Evolutionary conservation across 2,888 invertebrate species (phyloP).

Genomic region (Dione juno): DNA sequence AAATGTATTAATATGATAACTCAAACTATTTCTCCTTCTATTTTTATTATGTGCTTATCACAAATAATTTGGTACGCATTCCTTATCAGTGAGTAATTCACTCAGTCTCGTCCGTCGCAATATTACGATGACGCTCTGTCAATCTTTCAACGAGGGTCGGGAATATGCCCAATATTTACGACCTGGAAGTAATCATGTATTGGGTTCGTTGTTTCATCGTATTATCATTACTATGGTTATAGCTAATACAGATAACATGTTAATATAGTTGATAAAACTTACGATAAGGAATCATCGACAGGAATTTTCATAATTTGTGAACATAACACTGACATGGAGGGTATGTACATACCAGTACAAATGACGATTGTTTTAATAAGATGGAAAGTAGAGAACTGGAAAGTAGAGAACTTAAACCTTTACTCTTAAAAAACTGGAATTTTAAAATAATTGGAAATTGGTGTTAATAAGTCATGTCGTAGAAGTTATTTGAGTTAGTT

Average conservation of each 20-base stretch:
- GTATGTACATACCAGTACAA: too few species aligned
- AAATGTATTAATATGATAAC: background rate
- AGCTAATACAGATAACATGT: background rate
- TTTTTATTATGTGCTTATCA: background rate
- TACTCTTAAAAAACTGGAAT: too few species aligned
- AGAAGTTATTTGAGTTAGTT: too few species aligned
- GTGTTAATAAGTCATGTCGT: too few species aligned
- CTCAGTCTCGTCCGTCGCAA: constrained; percentile 6
- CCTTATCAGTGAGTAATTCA: constrained; percentile 24
- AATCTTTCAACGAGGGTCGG: constrained; percentile 24
- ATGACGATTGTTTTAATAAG: too few species aligned
- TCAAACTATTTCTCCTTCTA: background rate
- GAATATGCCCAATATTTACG: constrained; percentile 24
- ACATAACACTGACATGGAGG: too few species aligned
- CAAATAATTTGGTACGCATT: background rate
- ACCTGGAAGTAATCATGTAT: constrained; percentile 15
- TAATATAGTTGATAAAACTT: background rate
- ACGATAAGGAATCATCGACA: background rate
- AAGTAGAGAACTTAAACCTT: too few species aligned
- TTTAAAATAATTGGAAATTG: too few species aligned
- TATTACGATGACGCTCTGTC: constrained; percentile 19
- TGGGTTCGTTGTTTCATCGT: background rate
- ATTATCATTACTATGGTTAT: constrained; percentile 8
- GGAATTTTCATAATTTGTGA: too few species aligned
- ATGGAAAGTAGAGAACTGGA: too few species aligned